phyloP scores from a whole-genome alignment of 1,140 invertebrate genomes.

The Ectropis grisescens region DNA sequence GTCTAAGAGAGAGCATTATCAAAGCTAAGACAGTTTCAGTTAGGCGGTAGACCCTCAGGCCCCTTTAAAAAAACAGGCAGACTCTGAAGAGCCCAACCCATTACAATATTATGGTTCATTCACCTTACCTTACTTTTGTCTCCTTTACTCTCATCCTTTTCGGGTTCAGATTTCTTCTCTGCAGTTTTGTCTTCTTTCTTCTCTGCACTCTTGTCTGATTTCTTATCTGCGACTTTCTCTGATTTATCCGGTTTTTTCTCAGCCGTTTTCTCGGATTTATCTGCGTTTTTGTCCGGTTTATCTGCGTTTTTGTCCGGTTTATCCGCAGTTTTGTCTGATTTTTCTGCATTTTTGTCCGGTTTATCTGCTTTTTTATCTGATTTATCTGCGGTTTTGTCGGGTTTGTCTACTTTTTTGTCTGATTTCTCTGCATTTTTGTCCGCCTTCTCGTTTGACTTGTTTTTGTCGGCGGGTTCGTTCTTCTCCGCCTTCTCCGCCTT shows the following conservation, averaged over 20 bases:
- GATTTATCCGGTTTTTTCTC: constrained; percentile 12
- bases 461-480: constrained; percentile 5
- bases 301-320: constrained; percentile 12
- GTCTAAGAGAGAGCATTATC: too few species aligned
- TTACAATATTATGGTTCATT: too few species aligned
- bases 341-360: constrained; percentile 38
- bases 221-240: constrained; percentile 8
- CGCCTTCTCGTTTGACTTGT: constrained; percentile 19
- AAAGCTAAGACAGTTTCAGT: too few species aligned
- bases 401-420: constrained; percentile 17
- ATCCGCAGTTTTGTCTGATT: constrained; percentile 27
- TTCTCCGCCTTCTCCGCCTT: constrained; percentile 18
- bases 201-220: constrained; percentile 20
- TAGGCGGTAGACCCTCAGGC: too few species aligned
- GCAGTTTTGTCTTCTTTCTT: constrained; percentile 17
- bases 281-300: constrained; percentile 20
- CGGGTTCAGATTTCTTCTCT: constrained; percentile 19
- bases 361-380: constrained; percentile 18
- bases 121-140: neutral
- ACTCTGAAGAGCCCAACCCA: too few species aligned
- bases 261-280: constrained; percentile 12
- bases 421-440: constrained; percentile 19
- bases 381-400: constrained; percentile 19
- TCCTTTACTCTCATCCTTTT: constrained; percentile 42
- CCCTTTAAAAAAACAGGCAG: too few species aligned